Evolutionary conservation across 2,113 vertebrate genomes (phyloP).

Genomic region (Recurvirostra avosetta): DNA sequence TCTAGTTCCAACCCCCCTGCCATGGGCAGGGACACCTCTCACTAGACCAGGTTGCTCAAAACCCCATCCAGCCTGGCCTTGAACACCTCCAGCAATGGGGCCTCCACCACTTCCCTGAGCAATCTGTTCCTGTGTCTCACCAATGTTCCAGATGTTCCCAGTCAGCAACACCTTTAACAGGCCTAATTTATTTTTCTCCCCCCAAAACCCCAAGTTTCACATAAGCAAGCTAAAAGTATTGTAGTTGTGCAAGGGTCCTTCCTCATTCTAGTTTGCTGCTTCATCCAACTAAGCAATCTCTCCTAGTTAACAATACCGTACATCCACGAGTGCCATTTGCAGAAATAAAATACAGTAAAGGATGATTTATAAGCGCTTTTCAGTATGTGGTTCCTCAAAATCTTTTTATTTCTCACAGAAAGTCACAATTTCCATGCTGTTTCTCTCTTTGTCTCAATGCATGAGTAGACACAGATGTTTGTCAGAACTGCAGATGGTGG

Average conservation of each 20-base stretch:
- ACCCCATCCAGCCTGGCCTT: neutral
- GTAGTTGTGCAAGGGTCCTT: neutral
- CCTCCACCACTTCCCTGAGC: neutral
- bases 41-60: neutral
- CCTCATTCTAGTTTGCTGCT: neutral
- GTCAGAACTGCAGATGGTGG: neutral
- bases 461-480: neutral
- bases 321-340: neutral
- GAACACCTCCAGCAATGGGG: too few relatives aligned
- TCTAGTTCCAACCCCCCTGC: neutral
- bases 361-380: neutral
- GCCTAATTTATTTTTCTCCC: neutral
- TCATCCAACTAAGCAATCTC: neutral
- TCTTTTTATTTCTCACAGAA: neutral
- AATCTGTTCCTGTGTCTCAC: neutral
- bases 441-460: neutral
- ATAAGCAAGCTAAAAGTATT: neutral
- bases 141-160: neutral
- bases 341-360: neutral
- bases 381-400: neutral
- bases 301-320: neutral
- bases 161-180: neutral
- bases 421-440: neutral
- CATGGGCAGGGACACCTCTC: neutral
- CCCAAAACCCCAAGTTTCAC: neutral